A percentile compares a stretch with the other conserved stretches of the same genome.
These are phyloP conservation scores for Mesochorus sp. DNA, from an alignment of 2,888 invertebrate species.

Conservation along the genomic window DNA sequence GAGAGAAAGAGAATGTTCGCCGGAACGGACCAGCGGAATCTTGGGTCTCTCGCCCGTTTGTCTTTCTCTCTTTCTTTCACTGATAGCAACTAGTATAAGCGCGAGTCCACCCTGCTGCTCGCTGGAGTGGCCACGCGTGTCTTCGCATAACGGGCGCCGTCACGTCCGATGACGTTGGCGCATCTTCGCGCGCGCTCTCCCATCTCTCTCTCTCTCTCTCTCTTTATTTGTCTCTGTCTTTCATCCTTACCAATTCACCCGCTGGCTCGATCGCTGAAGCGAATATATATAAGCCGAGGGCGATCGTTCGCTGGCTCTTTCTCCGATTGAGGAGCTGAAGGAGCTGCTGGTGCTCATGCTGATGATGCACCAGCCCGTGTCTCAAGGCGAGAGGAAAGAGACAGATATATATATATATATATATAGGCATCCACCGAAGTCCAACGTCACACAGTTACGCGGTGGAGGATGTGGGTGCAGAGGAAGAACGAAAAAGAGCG, in stretches of 20 bases:
- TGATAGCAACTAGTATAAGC: slow-evolving; percentile 36
- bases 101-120: slow-evolving; percentile 51
- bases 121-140: slow-evolving; percentile 55
- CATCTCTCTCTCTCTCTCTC: slow-evolving; percentile 12
- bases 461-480: slow-evolving; percentile 53
- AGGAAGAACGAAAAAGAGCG: slow-evolving; percentile 70
- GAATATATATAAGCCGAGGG: slow-evolving; percentile 15
- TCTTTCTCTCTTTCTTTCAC: slow-evolving; percentile 26
- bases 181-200: slow-evolving; percentile 51
- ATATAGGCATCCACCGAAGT: no score
- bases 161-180: slow-evolving; percentile 67
- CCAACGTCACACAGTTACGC: slow-evolving; percentile 29
- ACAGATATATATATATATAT: no score
- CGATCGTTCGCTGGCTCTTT: slow-evolving; percentile 34
- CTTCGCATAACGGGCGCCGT: slow-evolving; percentile 66
- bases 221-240: slow-evolving; percentile 6
- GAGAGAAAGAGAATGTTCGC: slow-evolving; percentile 16
- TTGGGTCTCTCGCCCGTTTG: slow-evolving; percentile 37
- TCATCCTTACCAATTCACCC: slow-evolving; percentile 15
- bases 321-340: slow-evolving; percentile 47
- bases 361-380: slow-evolving; percentile 31
- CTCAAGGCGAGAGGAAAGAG: slow-evolving; percentile 19
- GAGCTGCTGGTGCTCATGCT: slow-evolving; percentile 31
- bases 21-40: slow-evolving; percentile 46
- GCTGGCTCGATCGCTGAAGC: slow-evolving; percentile 19